Evolutionary conservation across 2,888 invertebrate genomes (phyloP).

Genomic region (Hylaea fasciaria): DNA sequence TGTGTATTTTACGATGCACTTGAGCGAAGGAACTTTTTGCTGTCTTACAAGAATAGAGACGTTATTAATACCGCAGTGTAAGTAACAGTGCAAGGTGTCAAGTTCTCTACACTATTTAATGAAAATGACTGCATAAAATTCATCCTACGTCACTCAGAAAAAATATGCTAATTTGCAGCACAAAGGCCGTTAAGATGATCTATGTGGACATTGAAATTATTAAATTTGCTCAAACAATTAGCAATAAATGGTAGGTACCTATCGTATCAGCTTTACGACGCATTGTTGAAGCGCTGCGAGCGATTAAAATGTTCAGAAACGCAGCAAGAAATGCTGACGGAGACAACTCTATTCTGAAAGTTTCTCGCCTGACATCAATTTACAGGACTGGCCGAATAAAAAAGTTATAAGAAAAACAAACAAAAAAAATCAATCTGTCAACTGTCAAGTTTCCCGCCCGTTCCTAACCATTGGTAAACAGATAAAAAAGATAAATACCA

Average conservation of each 20-base stretch:
- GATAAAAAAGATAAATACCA: neutral
- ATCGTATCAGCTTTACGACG: constrained; percentile 55
- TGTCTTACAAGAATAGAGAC: constrained; percentile 26
- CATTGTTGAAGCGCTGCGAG: constrained; percentile 55
- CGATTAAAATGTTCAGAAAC: constrained; percentile 56
- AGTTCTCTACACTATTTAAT: constrained; percentile 41
- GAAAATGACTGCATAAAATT: constrained; percentile 45
- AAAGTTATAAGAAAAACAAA: neutral
- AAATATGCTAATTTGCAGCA: constrained; percentile 40
- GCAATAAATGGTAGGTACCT: constrained; percentile 63
- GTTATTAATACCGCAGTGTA: constrained; percentile 18
- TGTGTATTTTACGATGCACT: neutral
- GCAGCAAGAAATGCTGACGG: neutral
- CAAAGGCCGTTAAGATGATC: constrained; percentile 39
- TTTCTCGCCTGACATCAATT: neutral
- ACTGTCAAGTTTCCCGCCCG: neutral
- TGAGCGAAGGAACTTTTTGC: constrained; percentile 22
- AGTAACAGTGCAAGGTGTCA: constrained; percentile 16
- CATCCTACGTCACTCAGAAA: constrained; percentile 20
- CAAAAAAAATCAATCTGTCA: neutral
- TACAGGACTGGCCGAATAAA: neutral
- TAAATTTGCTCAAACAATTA: constrained; percentile 61
- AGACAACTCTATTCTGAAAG: constrained; percentile 1
- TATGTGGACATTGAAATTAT: constrained; percentile 30
- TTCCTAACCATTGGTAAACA: neutral